These are phyloP conservation scores for Heliocidaris tuberculata DNA, from an alignment of 35 echinoderm and acorn worm species.

Conservation along the genomic window DNA sequence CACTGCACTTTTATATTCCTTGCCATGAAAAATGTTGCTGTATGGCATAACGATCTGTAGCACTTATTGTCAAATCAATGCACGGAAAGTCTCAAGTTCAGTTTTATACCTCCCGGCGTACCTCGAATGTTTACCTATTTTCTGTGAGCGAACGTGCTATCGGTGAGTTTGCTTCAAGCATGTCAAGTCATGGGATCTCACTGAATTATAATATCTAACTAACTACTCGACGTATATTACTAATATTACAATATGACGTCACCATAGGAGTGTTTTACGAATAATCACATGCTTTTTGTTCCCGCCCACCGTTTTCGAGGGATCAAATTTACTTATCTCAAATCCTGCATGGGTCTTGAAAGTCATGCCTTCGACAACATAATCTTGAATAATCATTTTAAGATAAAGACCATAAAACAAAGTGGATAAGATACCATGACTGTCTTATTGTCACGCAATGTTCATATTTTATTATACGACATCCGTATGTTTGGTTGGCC, in stretches of 20 bases:
- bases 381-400: no score
- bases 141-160: background rate
- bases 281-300: background rate
- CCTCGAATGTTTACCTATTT: background rate
- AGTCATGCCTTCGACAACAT: no score
- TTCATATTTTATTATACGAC: no score
- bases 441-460: background rate
- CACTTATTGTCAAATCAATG: background rate
- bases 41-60: background rate
- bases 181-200: background rate
- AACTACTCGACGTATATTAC: background rate
- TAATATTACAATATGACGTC: background rate
- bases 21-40: background rate
- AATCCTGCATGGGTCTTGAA: no score
- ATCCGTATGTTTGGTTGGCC: no score
- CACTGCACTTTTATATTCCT: background rate
- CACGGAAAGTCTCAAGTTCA: background rate
- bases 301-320: background rate
- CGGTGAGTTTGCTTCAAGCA: slow-evolving; percentile 8
- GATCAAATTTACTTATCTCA: background rate
- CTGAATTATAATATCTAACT: background rate
- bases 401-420: background rate
- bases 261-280: background rate
- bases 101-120: background rate
- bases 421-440: background rate